These are phyloP conservation scores for Frankliniella fusca DNA, from an alignment of 2,888 invertebrate species.

Conservation along the genomic window DNA sequence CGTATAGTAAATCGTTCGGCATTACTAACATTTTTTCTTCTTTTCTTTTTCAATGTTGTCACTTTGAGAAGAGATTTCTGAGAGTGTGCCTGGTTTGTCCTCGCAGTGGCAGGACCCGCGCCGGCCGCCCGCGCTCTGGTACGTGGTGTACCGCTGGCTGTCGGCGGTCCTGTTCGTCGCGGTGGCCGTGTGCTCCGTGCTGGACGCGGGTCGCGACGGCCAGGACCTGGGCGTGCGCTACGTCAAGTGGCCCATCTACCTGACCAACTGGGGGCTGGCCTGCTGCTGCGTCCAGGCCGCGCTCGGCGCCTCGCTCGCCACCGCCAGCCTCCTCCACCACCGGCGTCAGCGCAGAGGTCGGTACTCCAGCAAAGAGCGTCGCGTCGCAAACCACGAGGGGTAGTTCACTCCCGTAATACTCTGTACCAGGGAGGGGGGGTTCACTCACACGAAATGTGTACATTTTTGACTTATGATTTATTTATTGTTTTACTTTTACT, in stretches of 20 bases:
- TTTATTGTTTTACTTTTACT: too few relatives aligned
- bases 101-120: slow-evolving; percentile 58
- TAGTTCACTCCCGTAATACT: too few relatives aligned
- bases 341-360: slow-evolving; percentile 22
- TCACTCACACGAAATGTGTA: too few relatives aligned
- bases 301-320: slow-evolving; percentile 53
- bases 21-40: too few relatives aligned
- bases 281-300: slow-evolving; percentile 57
- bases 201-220: slow-evolving; percentile 44
- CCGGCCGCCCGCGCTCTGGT: slow-evolving; percentile 48
- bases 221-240: slow-evolving; percentile 37
- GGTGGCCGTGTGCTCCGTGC: slow-evolving; percentile 48
- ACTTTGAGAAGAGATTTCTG: too few relatives aligned
- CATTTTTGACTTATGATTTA: too few relatives aligned
- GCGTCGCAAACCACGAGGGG: too few relatives aligned
- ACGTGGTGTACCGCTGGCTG: slow-evolving; percentile 56
- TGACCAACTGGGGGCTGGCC: slow-evolving; percentile 68
- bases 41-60: too few relatives aligned
- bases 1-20: too few relatives aligned
- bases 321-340: slow-evolving; percentile 26
- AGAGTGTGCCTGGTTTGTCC: neutral
- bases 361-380: too few relatives aligned
- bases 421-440: too few relatives aligned
- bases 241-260: slow-evolving; percentile 64
- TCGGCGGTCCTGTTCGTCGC: slow-evolving; percentile 51